Evolutionary conservation across 1,140 invertebrate genomes (phyloP).

Genomic region (Gryon sp.): DNA sequence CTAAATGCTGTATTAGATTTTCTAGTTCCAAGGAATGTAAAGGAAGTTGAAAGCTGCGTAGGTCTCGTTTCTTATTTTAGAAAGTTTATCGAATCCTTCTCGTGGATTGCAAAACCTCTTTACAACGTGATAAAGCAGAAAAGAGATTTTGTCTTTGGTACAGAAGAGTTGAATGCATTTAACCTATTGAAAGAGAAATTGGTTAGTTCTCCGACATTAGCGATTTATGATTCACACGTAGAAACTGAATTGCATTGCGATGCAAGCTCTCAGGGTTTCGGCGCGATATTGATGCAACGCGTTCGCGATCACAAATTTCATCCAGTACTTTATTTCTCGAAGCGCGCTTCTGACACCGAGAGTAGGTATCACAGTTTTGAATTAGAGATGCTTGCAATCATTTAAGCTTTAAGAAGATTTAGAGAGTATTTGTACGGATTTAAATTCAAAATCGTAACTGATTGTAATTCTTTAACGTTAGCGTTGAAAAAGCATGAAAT

Average conservation of each 20-base stretch:
- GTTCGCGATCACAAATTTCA: constrained; percentile 28
- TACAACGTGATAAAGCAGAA: background rate
- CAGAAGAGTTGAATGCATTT: constrained; percentile 1
- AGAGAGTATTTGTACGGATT: constrained; percentile 20
- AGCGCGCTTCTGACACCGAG: constrained; percentile 2
- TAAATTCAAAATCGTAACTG: constrained; percentile 26
- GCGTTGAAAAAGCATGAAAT: constrained; percentile 52
- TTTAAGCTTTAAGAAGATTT: constrained; percentile 18
- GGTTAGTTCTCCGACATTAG: constrained; percentile 16
- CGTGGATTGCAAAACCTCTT: constrained; percentile 5
- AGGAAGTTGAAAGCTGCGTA: constrained; percentile 17
- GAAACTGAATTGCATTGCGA: too few species aligned
- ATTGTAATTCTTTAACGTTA: constrained; percentile 36
- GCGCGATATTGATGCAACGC: constrained; percentile 54
- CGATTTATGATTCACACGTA: too few species aligned
- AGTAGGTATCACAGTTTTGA: constrained; percentile 28
- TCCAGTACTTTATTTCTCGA: constrained; percentile 46
- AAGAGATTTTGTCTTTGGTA: too few species aligned
- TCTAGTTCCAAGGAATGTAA: background rate
- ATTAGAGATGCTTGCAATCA: constrained; percentile 12
- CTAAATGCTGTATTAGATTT: constrained; percentile 8
- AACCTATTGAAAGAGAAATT: constrained; percentile 14
- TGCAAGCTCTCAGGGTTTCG: constrained; percentile 61
- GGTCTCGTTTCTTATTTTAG: constrained; percentile 1
- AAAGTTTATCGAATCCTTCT: background rate